Evolutionary conservation across 2,797 vertebrate species (phyloP), one percentile per base, ranked within the genome.

Genomic region (Syncerus caffer): DNA sequence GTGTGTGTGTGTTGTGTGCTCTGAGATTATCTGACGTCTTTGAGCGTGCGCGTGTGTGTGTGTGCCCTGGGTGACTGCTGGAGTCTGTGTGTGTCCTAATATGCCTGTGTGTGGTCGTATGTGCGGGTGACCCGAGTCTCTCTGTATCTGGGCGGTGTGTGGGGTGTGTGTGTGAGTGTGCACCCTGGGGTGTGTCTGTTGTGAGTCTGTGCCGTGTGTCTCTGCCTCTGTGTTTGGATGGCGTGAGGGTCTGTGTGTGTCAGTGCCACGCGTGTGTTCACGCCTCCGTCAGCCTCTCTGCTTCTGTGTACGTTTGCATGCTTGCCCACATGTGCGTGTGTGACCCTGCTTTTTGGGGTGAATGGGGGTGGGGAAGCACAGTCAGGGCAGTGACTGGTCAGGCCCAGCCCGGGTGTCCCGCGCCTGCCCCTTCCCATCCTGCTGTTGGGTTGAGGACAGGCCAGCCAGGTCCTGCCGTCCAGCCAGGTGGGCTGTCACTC

Each of bases 401-500:
- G n/a, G 62, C 38, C 51, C 10, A 4, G 78, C 25, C 85, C 23
- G 2, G 3, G 0, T 6, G 0, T 8, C 31, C 55, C 19, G 4
- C 0, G 1, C 31, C 83, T 60, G 62, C 58, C 15, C 9, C 50
- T 86, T 64, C 47, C 45, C 78, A 19, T 21, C 79, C 64, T 71
- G 3, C 95, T 42, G 79, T 31, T 38, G 3, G 57, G 23, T 57
- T 86, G 42, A 47, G 0, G 15, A 25, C 34, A 42, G 89, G 47
- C 45, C 0, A 0, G 31, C 42, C 50, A 50, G 84, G 76, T 67
- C 45, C 88, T 23, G 42, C 87, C 31, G 0, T 91, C 42, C 67
- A 74, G 53, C 86, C 93, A 57, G 19, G 38, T 82, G 57, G 62
- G 57, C 45, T 64, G 86, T 95, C 93, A 87, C 51, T 93, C 64